Percentiles rank a stretch among this genome's conserved stretches.
Conservation (phyloP, 2,888 invertebrate genomes). For the Papilio elwesi region DNA sequence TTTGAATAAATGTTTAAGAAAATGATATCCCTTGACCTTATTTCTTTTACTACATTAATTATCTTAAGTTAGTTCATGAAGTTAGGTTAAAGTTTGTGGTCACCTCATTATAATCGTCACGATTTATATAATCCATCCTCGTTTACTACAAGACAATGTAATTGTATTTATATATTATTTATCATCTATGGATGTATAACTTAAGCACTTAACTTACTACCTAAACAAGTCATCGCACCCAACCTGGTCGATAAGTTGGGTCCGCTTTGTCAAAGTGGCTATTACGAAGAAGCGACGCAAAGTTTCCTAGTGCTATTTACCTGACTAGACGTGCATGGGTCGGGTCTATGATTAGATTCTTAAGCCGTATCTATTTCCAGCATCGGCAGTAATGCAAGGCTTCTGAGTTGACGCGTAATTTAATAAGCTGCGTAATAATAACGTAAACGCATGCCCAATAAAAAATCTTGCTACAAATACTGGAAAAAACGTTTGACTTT, state of each 20-base stretch:
- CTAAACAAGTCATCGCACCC: slow-evolving; percentile 31
- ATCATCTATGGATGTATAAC: not conserved
- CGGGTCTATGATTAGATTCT: slow-evolving; percentile 41
- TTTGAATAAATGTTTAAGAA: no score
- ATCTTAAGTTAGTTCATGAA: no score
- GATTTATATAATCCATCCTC: not conserved
- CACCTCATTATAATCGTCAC: not conserved
- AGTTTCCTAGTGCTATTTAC: slow-evolving; percentile 35
- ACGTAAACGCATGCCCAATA: not conserved
- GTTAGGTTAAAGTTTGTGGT: not conserved
- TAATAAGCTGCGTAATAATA: slow-evolving; percentile 37
- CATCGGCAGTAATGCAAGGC: slow-evolving; percentile 31
- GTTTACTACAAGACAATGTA: not conserved
- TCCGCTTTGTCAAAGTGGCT: slow-evolving; percentile 29
- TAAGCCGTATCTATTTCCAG: slow-evolving; percentile 38
- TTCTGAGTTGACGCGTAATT: slow-evolving; percentile 39
- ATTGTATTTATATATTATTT: not conserved
- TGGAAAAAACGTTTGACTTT: not conserved
- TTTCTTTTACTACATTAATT: no score
- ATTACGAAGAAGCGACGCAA: slow-evolving; percentile 29
- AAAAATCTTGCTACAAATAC: not conserved
- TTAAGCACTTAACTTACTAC: slow-evolving; percentile 8
- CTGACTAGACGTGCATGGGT: slow-evolving; percentile 31
- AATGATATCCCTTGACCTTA: no score
- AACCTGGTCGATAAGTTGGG: slow-evolving; percentile 23